Evolutionary conservation across 1,140 invertebrate species (phyloP), one percentile per base, ranked within the genome.

Genomic region (Philotrypesis tridentata): DNA sequence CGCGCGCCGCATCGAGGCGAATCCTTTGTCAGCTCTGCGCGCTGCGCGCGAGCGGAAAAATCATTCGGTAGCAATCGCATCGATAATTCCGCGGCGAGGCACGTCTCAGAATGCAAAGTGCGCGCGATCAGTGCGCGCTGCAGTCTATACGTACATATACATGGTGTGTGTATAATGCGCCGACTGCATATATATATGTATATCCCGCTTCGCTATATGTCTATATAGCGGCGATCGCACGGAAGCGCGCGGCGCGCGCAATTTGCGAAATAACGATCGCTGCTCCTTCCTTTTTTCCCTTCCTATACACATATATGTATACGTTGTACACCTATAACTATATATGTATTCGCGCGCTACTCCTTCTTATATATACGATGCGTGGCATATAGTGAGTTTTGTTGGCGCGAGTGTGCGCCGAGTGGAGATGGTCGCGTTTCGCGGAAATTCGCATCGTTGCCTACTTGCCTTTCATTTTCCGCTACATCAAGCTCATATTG

Each of bases 41-140:
- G 12, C 4, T 9, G 31, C 2, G 12, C 9, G 12, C 70, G 61
- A 17, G 40, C 23, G 70, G 71, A 80, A 70, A 81, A 84, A 85
- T 83, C 84, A 79, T 88, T 85, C 87, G 85, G 87, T 88, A 83
- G 87, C 86, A 86, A 88, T 88, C 83, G 86, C 83, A 84, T 87
- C 86, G 87, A 87, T 88, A 85, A 86, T 88, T 83, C 83, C 23
- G n/a, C 67, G 60, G 33, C 25, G 61, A 5, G 14, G 29, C 25
- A 61, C 31, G 55, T 21, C 21, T 14, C 60, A n/a, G 33, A 80
- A 80, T 33, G 61, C 55, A 43, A 74, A 73, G 21, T 7, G 55
- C 37, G 37, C 48, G 48, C 33, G 61, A 76, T 67, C 17, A 76
- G 33, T 12, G 5, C 27, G 12, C 1, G 33, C 4, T 37, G 9